Conservation (phyloP, 1,140 invertebrate species). For the Ceratina japonica region DNA sequence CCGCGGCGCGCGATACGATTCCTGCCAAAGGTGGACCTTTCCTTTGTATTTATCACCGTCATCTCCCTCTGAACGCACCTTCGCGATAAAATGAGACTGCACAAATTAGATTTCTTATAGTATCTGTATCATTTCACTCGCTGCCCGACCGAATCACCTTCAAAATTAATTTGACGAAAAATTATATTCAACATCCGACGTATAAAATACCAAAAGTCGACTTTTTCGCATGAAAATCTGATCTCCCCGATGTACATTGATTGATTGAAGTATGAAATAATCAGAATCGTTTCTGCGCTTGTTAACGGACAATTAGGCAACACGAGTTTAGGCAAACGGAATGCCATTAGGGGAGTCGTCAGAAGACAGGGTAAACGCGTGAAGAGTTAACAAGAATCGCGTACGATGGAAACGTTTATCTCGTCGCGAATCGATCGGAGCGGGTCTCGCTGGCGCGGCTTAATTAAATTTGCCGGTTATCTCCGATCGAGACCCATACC, state of each 20-base stretch:
- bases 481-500: conserved; percentile 44
- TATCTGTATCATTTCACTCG: conserved; percentile 6
- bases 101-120: neutral
- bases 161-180: too few relatives aligned
- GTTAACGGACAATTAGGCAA: conserved; percentile 21
- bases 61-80: conserved; percentile 13
- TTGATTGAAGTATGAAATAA: neutral
- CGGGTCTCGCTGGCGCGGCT: conserved; percentile 26
- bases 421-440: conserved; percentile 44
- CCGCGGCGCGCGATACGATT: conserved; percentile 46
- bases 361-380: conserved; percentile 4
- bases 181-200: too few relatives aligned
- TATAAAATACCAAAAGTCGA: too few relatives aligned
- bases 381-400: conserved; percentile 35
- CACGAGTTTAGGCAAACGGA: conserved; percentile 2
- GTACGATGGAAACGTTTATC: conserved; percentile 38
- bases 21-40: neutral
- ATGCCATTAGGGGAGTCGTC: conserved; percentile 22
- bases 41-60: conserved; percentile 27
- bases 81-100: conserved; percentile 30
- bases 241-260: too few relatives aligned
- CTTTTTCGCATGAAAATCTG: too few relatives aligned
- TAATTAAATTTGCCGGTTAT: conserved; percentile 45
- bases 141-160: too few relatives aligned
- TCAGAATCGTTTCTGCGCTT: too few relatives aligned